A percentile compares a stretch with the other conserved stretches of the same genome.
These are phyloP conservation scores for Chiroxiphia lanceolata DNA, from an alignment of 2,797 vertebrate genomes.

Conservation along the genomic window DNA sequence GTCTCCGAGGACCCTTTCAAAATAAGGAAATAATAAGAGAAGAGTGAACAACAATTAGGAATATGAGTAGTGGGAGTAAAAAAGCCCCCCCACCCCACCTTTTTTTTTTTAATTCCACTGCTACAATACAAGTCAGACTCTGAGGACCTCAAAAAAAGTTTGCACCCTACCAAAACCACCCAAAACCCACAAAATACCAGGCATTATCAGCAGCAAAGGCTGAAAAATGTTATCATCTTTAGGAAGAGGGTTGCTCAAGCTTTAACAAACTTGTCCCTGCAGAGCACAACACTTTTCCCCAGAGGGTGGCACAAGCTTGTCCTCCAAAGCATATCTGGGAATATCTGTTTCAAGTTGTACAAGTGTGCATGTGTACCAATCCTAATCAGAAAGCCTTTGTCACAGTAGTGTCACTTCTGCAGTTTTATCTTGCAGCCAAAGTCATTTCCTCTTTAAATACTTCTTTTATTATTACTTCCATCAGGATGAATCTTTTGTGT, in stretches of 20 bases:
- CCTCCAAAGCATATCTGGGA: neutral
- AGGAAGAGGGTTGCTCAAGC: neutral
- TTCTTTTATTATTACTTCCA: neutral
- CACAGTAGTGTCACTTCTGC: neutral
- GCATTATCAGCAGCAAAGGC: neutral
- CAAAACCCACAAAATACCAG: neutral
- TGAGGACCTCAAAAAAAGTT: neutral
- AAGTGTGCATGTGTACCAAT: neutral
- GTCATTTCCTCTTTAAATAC: neutral
- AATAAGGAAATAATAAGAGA: neutral
- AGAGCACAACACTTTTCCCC: neutral
- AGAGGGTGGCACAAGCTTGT: neutral
- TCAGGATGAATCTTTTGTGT: neutral
- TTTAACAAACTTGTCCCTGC: neutral
- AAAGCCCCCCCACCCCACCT: accelerated
- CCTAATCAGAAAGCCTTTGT: neutral
- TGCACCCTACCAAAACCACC: neutral
- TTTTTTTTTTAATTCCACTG: neutral
- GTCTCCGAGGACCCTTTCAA: conserved; percentile 88
- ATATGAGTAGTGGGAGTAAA: neutral
- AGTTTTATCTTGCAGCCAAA: neutral
- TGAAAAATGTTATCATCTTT: neutral
- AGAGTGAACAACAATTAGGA: neutral
- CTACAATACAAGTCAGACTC: neutral
- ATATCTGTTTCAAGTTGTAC: neutral